Conservation (phyloP, 2,888 invertebrate genomes). For the Lacanobia wlatinum region DNA sequence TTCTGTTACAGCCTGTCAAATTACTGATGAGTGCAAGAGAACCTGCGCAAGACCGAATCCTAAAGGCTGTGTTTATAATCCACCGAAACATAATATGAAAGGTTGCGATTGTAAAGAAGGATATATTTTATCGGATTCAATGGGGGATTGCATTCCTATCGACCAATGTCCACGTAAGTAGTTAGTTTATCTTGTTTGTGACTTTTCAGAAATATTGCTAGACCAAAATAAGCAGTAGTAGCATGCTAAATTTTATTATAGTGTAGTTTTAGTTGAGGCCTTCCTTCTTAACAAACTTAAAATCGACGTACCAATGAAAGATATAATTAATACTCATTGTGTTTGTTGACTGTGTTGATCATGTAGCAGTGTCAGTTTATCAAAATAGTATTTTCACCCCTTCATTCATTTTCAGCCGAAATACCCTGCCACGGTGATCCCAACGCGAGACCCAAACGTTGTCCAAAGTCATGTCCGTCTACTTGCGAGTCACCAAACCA, state of each 20-base stretch:
- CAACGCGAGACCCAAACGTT: slow-evolving; percentile 66
- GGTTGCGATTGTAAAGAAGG: slow-evolving; percentile 59
- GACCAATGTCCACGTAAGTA: slow-evolving; percentile 56
- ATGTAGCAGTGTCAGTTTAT: no score
- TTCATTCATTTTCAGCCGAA: slow-evolving; percentile 45
- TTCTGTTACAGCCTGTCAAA: slow-evolving; percentile 41
- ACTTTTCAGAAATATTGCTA: background rate
- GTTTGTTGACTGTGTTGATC: no score
- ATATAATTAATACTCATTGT: no score
- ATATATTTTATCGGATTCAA: slow-evolving; percentile 42
- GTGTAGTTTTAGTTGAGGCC: background rate
- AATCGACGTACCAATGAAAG: no score
- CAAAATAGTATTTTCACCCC: background rate
- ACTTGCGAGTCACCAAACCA: slow-evolving; percentile 70
- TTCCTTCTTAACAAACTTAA: no score
- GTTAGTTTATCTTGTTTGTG: background rate
- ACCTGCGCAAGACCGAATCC: slow-evolving; percentile 58
- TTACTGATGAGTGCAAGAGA: slow-evolving; percentile 46
- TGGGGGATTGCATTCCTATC: slow-evolving; percentile 53
- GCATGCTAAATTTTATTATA: background rate
- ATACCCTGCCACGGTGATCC: slow-evolving; percentile 71
- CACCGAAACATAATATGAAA: slow-evolving; percentile 43
- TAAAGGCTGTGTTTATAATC: slow-evolving; percentile 41
- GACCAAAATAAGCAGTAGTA: background rate
- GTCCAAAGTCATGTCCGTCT: slow-evolving; percentile 71